Conservation (phyloP, 1,140 invertebrate species). For the Orius laevigatus region DNA sequence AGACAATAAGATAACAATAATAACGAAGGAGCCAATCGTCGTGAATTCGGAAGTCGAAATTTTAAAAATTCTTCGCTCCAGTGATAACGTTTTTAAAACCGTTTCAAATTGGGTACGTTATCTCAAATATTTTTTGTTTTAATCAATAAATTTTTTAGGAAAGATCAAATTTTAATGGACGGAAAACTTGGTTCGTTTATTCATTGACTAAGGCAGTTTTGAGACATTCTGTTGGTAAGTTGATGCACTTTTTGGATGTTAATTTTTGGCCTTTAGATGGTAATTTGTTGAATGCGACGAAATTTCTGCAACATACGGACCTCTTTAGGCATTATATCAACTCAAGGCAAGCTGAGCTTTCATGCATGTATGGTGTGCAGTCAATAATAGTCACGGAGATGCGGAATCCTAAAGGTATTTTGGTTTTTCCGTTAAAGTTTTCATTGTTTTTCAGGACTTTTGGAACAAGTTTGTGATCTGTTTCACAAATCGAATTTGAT, state of each 20-base stretch:
- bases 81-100: not conserved
- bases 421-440: too few species aligned
- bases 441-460: constrained; percentile 1
- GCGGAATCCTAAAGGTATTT: constrained; percentile 10
- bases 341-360: constrained; percentile 12
- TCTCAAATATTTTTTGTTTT: constrained; percentile 1
- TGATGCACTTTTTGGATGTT: not conserved
- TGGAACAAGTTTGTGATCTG: not conserved
- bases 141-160: constrained; percentile 9
- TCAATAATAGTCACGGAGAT: constrained; percentile 10
- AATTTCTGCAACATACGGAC: constrained; percentile 5
- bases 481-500: constrained; percentile 1
- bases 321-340: constrained; percentile 11
- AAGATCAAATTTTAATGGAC: constrained; percentile 7
- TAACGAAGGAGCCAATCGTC: constrained; percentile 8
- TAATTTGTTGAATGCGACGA: constrained; percentile 1
- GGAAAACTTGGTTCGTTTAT: constrained; percentile 13
- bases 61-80: constrained; percentile 3
- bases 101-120: constrained; percentile 10
- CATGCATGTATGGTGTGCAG: constrained; percentile 10
- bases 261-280: constrained; percentile 6
- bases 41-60: constrained; percentile 9
- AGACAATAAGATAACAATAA: not conserved
- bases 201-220: constrained; percentile 9
- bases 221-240: constrained; percentile 9